Conservation (phyloP, 2,113 vertebrate genomes). For the Perca schrenkii region DNA sequence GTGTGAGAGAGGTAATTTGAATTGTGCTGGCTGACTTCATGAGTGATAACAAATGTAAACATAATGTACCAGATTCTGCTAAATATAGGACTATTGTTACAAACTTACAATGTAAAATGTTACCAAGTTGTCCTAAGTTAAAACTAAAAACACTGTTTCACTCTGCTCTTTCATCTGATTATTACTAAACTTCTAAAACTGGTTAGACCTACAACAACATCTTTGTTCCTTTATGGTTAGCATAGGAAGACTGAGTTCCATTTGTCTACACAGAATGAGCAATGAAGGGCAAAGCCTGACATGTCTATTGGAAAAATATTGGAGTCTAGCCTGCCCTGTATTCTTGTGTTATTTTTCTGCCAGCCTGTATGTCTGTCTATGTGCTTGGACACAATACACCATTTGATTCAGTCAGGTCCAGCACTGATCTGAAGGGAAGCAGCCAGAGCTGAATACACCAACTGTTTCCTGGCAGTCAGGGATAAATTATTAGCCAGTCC, state of each 20-base stretch:
- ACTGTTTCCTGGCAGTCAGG: conserved; percentile 73
- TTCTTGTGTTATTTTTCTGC: conserved; percentile 24
- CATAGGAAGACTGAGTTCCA: background rate
- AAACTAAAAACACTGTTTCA: background rate
- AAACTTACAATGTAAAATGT: background rate
- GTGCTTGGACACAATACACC: conserved; percentile 54
- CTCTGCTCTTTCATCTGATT: background rate
- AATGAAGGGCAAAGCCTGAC: conserved; percentile 47
- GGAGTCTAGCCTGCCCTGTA: background rate
- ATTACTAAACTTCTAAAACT: background rate
- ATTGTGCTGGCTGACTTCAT: background rate
- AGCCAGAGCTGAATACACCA: conserved; percentile 62
- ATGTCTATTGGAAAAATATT: conserved; percentile 17
- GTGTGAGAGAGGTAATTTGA: background rate
- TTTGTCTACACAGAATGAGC: conserved; percentile 35
- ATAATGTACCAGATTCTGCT: background rate
- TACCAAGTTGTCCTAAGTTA: background rate
- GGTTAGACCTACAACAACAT: too few relatives aligned
- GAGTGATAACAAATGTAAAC: background rate
- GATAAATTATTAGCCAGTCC: conserved; percentile 74
- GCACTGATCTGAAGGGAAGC: conserved; percentile 52
- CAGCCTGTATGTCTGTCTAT: conserved; percentile 28
- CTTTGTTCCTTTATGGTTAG: conserved; percentile 6
- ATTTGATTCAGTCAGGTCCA: conserved; percentile 56
- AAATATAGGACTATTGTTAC: background rate